These are phyloP conservation scores for Cremastinae sp. DNA, from an alignment of 2,888 invertebrate species.

Conservation along the genomic window DNA sequence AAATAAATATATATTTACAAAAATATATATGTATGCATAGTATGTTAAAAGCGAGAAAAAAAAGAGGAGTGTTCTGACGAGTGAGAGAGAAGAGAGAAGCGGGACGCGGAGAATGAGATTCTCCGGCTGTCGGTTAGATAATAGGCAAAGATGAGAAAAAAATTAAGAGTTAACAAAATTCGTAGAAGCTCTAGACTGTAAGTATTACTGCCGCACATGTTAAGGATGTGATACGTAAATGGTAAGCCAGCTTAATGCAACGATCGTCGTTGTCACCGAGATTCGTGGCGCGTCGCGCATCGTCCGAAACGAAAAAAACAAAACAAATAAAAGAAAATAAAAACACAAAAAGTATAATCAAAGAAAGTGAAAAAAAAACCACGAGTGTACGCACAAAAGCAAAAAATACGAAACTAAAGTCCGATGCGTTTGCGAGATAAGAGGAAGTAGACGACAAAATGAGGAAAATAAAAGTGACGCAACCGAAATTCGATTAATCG, in stretches of 20 bases:
- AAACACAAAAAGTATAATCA: slow-evolving; percentile 9
- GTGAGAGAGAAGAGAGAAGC: slow-evolving; percentile 20
- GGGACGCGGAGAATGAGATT: slow-evolving; percentile 43
- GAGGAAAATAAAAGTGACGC: slow-evolving; percentile 20
- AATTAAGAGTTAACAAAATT: slow-evolving; percentile 34
- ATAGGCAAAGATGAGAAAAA: slow-evolving; percentile 40
- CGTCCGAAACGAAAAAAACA: slow-evolving; percentile 13
- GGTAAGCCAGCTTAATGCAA: slow-evolving; percentile 68
- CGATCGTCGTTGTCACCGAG: slow-evolving; percentile 37
- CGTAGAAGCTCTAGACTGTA: slow-evolving; percentile 56
- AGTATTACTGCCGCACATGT: slow-evolving; percentile 74
- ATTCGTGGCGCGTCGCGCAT: slow-evolving; percentile 29
- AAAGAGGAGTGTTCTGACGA: slow-evolving; percentile 44
- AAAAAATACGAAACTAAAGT: slow-evolving; percentile 43
- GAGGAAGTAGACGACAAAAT: slow-evolving; percentile 5
- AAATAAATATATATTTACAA: slow-evolving; percentile 20
- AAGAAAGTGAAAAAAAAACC: slow-evolving; percentile 12
- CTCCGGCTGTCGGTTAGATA: slow-evolving; percentile 9
- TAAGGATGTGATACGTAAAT: slow-evolving; percentile 75
- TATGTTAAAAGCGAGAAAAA: slow-evolving; percentile 23
- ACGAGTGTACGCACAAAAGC: slow-evolving; percentile 35
- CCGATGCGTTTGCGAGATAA: slow-evolving; percentile 38
- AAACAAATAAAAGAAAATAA: slow-evolving; percentile 14
- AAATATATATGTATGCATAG: slow-evolving; percentile 32
- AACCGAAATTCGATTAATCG: slow-evolving; percentile 40